Evolutionary conservation across 2,888 invertebrate genomes (phyloP).

Genomic region (Scaptomyza caliginosa): DNA sequence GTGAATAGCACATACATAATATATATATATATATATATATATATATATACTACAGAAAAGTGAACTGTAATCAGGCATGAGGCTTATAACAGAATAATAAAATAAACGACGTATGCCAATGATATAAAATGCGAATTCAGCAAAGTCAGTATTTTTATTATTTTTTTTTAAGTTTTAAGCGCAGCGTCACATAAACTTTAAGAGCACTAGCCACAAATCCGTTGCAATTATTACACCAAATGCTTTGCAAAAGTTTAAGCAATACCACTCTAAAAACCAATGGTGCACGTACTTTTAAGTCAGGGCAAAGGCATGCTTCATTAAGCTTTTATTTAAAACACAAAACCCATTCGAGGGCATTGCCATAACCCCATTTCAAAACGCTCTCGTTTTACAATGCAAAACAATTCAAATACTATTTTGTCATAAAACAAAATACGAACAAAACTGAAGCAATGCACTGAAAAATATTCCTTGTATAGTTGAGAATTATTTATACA

Average conservation of each 20-base stretch:
- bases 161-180: no score
- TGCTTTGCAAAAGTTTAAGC: neutral
- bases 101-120: constrained; percentile 12
- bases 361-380: constrained; percentile 1
- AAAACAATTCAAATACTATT: constrained; percentile 75
- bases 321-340: constrained; percentile 80
- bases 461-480: neutral
- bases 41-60: constrained; percentile 1
- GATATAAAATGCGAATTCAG: neutral
- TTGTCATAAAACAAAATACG: constrained; percentile 68
- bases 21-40: neutral
- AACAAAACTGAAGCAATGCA: neutral
- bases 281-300: constrained; percentile 24
- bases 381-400: constrained; percentile 52
- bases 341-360: constrained; percentile 29
- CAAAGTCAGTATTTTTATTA: neutral
- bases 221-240: constrained; percentile 65
- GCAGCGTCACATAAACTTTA: no score
- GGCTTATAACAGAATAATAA: constrained; percentile 37
- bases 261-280: constrained; percentile 25
- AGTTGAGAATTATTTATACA: no score
- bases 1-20: constrained; percentile 4
- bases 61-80: constrained; percentile 37
- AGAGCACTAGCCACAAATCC: constrained; percentile 59
- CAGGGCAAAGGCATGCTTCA: constrained; percentile 58